Base-by-base conservation (phyloP, 1,140 invertebrate species). In the Neodiprion pinetum region DNA sequence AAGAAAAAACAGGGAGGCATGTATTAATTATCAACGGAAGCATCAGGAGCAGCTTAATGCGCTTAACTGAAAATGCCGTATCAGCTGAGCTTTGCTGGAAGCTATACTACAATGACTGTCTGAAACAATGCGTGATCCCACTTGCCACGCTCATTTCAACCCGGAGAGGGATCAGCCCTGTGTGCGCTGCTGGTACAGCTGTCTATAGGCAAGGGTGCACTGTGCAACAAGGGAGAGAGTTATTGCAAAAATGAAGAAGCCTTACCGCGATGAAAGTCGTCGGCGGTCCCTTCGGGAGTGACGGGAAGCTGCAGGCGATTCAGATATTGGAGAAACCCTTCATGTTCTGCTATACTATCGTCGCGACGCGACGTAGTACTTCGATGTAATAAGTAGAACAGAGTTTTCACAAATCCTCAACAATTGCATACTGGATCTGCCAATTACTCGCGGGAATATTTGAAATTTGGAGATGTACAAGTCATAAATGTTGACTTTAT, bases 141-240 rank as follows among this genome's bases (percentile, higher is more conserved):
- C 53, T 61, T 61, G 53, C 53, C 53, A 17, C 53, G 53, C n/a
- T 61, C 53, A 61, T 61, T 61, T 61, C 53, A 61, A 61, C 53
- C 53, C 9, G n/a, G n/a, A 61, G 53, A 61, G 53, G 53, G 53
- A 61, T 61, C 53, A 61, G 53, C 53, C 53, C 53, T 61, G 11
- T 61, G 11, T 61, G 53, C 53, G 9, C 53, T 12, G 53, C 11
- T 61, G 0, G 53, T 14, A 61, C 53, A 61, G 53, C 53, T 61
- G 53, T 61, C 53, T 14, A 9, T 12, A 17, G 53, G 53, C 53
- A 61, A 17, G 53, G n/a, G n/a, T 14, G 53, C 53, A 40, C 28
- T 40, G 28, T 5, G 28, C 28, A 40, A 40, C 53, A 61, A 61
- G 53, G 53, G 53, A 61, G 53, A 61, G 53, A 61, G 53, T 61